Evolutionary conservation across 1,140 invertebrate genomes (phyloP), one percentile per base, ranked within the genome.

Genomic region (Brevipalpus yothersi): DNA sequence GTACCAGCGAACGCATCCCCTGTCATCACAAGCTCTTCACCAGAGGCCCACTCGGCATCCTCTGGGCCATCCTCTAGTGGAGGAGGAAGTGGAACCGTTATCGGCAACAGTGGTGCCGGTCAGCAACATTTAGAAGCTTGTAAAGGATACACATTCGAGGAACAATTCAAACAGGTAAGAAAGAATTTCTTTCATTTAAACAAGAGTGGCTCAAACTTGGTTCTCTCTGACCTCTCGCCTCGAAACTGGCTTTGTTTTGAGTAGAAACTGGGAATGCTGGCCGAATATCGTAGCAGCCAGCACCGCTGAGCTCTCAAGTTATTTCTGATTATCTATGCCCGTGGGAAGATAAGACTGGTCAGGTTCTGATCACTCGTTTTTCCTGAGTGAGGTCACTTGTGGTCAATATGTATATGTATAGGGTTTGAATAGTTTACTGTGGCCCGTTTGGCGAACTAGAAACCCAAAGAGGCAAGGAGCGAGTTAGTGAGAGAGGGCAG

Each of bases 161-260:
- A 66, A 56, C 65, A 66, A 51, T 66, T 66, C 56, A 66, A 66
- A 63, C 65, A 66, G 62, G 65, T 66, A 58, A 31, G 60, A 31
- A 31, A 31, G 31, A 31, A 31, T 31, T 31, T 31, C 31, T 5
- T 3, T 31, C 31, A 31, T 5, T 31, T 31, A 3, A 5, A 31
- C 31, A 31, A 5, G 2, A 31, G 31, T 31, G 31, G 31, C 31
- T 31, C 31, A 31, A 31, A 31, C 31, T 31, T 21, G 15, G 2
- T 49, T 31, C 31, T 31, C 31, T 31, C 31, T 31, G 31, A 31
- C 31, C 31, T 31, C 31, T 31, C 31, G 31, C 31, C 31, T 31
- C 31, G 31, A 31, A 31, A 31, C 31, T 31, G 31, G 31, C 31
- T 31, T 31, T 31, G 31, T 31, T 31, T 31, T 31, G 31, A 31